Evolutionary conservation across 2,888 invertebrate species (phyloP), one percentile per base, ranked within the genome.

Genomic region (Copidosoma aretas): DNA sequence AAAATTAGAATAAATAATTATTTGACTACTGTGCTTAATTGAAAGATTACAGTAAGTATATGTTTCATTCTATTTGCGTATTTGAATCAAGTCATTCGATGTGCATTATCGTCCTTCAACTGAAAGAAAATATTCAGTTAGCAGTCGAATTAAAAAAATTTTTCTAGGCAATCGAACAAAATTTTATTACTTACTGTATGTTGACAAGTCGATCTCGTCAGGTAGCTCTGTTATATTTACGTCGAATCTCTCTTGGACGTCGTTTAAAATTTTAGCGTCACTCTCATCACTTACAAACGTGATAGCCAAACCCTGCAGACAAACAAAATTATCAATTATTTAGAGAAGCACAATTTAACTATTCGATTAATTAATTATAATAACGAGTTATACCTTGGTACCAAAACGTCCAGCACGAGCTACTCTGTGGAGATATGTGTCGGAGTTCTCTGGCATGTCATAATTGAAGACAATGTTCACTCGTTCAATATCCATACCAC

Each of bases 401-500:
- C 99, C 99, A 83, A 99, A 99, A 77, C 99, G 91, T 52, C 99
- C 99, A 70, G 99, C 98, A 79, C 99, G 89, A 0, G 99, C 99
- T 25, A 99, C 98, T 81, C 99, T 89, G 86, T 99, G 99, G 64
- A 99, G 87, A 82, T 99, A 99, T 0, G 98, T 99, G 81, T 99
- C 99, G 0, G 98, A 98, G 86, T 98, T 97, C 85, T 99, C 98
- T 8, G 99, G 98, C 98, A 99, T 99, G 81, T 99, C 99, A 81
- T 99, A 99, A 85, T 99, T 99, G 84, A 99, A 98, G 5, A 99
- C 99, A 82, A 99, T 99, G 85, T 99, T 99, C 1, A 99, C 99
- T 84, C 99, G 87, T 85, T 99, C 99, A 81, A 99, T 99, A 84
- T 99, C 99, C 98, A 99, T 99, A 73, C 99, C 99, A 79, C 99